Evolutionary conservation across 2,888 invertebrate genomes (phyloP).

Genomic region (Plagiodera versicolora): DNA sequence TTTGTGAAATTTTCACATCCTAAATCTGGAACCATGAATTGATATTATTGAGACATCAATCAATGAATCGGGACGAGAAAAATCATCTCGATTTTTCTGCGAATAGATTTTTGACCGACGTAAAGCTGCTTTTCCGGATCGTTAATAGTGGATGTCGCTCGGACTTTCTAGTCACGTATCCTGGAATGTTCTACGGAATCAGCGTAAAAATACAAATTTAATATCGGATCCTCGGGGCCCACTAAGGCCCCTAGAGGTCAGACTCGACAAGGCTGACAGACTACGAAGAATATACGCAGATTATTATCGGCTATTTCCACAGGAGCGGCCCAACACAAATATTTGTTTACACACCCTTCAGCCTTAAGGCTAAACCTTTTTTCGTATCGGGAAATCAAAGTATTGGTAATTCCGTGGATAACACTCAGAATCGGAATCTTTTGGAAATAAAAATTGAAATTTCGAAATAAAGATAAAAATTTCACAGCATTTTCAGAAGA

Average conservation of each 20-base stretch:
- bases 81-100: conserved; percentile 36
- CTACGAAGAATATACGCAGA: conserved; percentile 43
- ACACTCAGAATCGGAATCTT: too few relatives aligned
- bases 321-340: conserved; percentile 31
- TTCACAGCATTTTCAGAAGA: too few relatives aligned
- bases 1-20: too few relatives aligned
- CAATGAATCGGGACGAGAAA: conserved; percentile 2
- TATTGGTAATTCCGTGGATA: too few relatives aligned
- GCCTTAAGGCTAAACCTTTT: not conserved
- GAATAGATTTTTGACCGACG: conserved; percentile 45
- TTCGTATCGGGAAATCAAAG: too few relatives aligned
- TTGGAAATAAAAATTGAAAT: too few relatives aligned
- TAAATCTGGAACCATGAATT: too few relatives aligned
- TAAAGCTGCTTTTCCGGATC: conserved; percentile 55
- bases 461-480: too few relatives aligned
- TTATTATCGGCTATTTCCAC: conserved; percentile 47
- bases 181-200: conserved; percentile 61
- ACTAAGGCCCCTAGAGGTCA: conserved; percentile 43
- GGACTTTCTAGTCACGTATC: conserved; percentile 60
- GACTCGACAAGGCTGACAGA: conserved; percentile 30
- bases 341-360: conserved; percentile 26
- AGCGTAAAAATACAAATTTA: conserved; percentile 67
- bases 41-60: not conserved
- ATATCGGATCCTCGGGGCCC: conserved; percentile 56
- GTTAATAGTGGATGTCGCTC: conserved; percentile 59